A percentile compares a stretch with the other conserved stretches of the same genome.
These are phyloP conservation scores for Cosmia pyralina DNA, from an alignment of 2,888 invertebrate genomes.

Conservation along the genomic window DNA sequence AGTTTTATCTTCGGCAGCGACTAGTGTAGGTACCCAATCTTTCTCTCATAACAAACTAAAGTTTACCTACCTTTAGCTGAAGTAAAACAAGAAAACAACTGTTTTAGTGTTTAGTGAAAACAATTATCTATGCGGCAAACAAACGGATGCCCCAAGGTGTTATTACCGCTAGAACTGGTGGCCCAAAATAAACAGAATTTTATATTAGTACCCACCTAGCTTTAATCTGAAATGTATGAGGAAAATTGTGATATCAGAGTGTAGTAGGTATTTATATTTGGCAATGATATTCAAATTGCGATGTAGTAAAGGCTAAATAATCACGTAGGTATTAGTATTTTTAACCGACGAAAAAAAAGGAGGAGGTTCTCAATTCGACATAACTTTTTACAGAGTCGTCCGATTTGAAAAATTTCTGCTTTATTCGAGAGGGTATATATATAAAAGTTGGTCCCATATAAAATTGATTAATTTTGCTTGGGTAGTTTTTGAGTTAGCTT, in stretches of 20 bases:
- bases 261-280: constrained; percentile 26
- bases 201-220: not conserved
- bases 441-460: too few species aligned
- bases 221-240: constrained; percentile 28
- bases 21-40: too few species aligned
- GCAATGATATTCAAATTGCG: constrained; percentile 30
- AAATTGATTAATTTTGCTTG: too few species aligned
- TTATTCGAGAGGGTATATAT: too few species aligned
- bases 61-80: not conserved
- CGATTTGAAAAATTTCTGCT: too few species aligned
- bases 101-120: constrained; percentile 18
- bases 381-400: too few species aligned
- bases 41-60: not conserved
- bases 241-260: constrained; percentile 25
- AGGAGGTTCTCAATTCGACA: too few species aligned
- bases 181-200: constrained; percentile 46
- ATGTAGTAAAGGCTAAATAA: not conserved
- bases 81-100: too few species aligned
- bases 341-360: too few species aligned
- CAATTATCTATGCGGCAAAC: constrained; percentile 34
- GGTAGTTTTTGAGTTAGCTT: too few species aligned
- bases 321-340: too few species aligned
- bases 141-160: constrained; percentile 20
- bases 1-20: not conserved
- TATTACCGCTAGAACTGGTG: constrained; percentile 23